These are phyloP conservation scores for Sthenelais limicola DNA, from an alignment of 2,888 invertebrate species.

Conservation along the genomic window DNA sequence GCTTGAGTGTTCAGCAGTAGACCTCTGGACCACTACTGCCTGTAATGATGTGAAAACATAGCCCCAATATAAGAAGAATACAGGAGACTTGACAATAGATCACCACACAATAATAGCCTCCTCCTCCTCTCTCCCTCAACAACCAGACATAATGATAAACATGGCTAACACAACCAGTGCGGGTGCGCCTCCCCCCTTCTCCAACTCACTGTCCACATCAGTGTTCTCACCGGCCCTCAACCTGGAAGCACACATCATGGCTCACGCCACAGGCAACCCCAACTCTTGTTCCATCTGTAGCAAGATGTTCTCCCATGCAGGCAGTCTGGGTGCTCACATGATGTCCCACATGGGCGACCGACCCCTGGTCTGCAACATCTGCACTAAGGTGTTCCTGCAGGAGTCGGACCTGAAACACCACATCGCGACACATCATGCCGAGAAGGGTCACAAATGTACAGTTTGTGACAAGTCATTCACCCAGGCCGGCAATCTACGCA, in stretches of 20 bases:
- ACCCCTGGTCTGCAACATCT: conserved; percentile 35
- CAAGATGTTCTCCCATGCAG: conserved; percentile 17
- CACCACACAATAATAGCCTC: no score
- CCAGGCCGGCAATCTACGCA: conserved; percentile 40
- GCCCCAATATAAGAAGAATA: no score
- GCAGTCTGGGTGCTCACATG: conserved; percentile 11
- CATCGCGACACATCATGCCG: conserved; percentile 42
- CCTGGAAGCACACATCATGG: background rate
- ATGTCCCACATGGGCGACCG: background rate
- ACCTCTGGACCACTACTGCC: no score
- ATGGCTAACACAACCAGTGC: no score
- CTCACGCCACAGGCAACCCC: conserved; percentile 20
- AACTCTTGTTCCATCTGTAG: conserved; percentile 11
- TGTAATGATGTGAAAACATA: no score
- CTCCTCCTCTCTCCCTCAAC: no score
- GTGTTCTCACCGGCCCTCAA: background rate
- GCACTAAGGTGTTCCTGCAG: conserved; percentile 26
- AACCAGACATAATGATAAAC: no score
- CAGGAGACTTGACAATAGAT: no score
- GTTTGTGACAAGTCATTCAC: conserved; percentile 38
- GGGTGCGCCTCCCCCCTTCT: no score
- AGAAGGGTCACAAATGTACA: conserved; percentile 36
- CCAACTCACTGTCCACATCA: no score
- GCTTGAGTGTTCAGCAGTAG: no score
- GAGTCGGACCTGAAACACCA: conserved; percentile 41